Evolutionary conservation across 2,113 vertebrate genomes (phyloP), one percentile per base, ranked within the genome.

Genomic region (Tor tambroides): DNA sequence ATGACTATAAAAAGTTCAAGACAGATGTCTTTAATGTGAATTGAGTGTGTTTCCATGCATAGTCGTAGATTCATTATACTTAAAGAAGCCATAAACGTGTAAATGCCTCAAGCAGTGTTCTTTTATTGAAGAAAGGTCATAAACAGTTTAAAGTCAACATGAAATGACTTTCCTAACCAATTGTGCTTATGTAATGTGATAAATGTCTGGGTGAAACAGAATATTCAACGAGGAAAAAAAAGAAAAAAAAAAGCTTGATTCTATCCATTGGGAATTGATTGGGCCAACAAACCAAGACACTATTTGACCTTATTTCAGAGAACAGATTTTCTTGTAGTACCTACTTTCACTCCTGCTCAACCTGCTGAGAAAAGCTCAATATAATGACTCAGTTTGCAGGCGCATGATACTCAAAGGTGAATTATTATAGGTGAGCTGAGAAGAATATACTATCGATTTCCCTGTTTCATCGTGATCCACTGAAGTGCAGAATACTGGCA

Each of bases 401-500:
- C 12, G 43, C 75, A 54, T 54, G 75, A 41, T n/a, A 67, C 30
- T 54, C 61, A 75, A 78, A 67, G 38, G 38, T 78, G 75, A 79
- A 79, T 69, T 54, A 43, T 28, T 84, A 51, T 54, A 32, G 67
- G 35, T 82, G 81, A 82, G 30, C n/a, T 59, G 61, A 84, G 41
- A 43, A 90, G 86, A 63, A 76, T 71, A 63, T 67, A 49, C 30
- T 78, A 85, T 88, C 17, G 85, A 90, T 90, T 84, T 71, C 28
- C 83, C 75, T 71, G 84, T 84, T 79, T 77, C 61, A 82, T 72
- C 21, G 15, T 87, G 71, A 74, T 89, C 85, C 63, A 85, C 77
- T 78, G 85, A 86, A 67, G 84, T 85, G 85, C 71, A 84, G 38
- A 88, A 90, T 49, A 86, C 79, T 79, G 75, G 32, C 35, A 19